Evolutionary conservation across 2,888 invertebrate genomes (phyloP).

Genomic region (Pocota personata): DNA sequence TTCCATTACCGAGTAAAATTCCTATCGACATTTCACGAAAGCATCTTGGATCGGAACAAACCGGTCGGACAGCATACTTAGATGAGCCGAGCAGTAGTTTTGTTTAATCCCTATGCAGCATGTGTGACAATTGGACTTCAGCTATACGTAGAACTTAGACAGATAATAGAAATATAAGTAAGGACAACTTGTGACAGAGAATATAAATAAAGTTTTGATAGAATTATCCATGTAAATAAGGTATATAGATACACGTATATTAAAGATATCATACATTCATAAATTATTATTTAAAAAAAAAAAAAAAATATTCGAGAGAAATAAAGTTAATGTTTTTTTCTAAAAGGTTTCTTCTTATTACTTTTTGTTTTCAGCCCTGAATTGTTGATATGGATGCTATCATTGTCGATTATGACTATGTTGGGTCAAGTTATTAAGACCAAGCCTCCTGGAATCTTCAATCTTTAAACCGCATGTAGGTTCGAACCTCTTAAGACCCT

Average conservation of each 20-base stretch:
- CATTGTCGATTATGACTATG: too few relatives aligned
- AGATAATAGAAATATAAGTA: slow-evolving; percentile 13
- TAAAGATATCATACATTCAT: slow-evolving; percentile 35
- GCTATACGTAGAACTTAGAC: slow-evolving; percentile 26
- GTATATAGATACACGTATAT: slow-evolving; percentile 25
- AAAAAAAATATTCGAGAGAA: slow-evolving; percentile 38
- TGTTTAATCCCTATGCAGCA: slow-evolving; percentile 81
- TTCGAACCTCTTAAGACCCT: too few relatives aligned
- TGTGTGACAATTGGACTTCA: slow-evolving; percentile 6
- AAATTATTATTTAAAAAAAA: slow-evolving; percentile 57
- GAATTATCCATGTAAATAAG: slow-evolving; percentile 58
- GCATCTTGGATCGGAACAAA: slow-evolving; percentile 77
- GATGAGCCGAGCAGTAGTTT: slow-evolving; percentile 87
- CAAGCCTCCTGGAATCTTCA: too few relatives aligned
- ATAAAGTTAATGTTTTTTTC: slow-evolving; percentile 49
- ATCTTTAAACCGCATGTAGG: too few relatives aligned
- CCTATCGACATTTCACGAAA: slow-evolving; percentile 78
- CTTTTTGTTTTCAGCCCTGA: too few relatives aligned
- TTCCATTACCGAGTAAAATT: slow-evolving; percentile 75
- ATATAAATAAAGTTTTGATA: slow-evolving; percentile 16
- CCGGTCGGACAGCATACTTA: slow-evolving; percentile 83
- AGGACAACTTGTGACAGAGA: slow-evolving; percentile 17
- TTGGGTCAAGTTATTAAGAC: too few relatives aligned
- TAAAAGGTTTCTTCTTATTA: background rate
- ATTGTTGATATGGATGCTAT: too few relatives aligned